phyloP scores from a whole-genome alignment of 2,888 invertebrate species.

The Pteria penguin region DNA sequence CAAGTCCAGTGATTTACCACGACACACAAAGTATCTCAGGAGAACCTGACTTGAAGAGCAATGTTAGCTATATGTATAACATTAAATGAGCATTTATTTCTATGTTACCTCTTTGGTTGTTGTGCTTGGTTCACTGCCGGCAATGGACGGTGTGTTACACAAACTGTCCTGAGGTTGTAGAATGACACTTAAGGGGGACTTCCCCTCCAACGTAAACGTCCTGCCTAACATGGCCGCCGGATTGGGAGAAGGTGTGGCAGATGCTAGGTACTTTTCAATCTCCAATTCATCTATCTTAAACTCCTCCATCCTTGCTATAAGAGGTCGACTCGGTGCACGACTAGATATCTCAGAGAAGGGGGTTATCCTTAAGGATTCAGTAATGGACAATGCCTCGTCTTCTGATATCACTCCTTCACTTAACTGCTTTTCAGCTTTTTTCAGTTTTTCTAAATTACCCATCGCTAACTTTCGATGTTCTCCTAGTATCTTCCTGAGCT shows the following conservation, averaged over 20 bases:
- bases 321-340: slow-evolving; percentile 58
- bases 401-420: slow-evolving; percentile 64
- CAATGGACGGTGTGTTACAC: neutral
- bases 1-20: too few species aligned
- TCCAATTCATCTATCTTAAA: slow-evolving; percentile 56
- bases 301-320: slow-evolving; percentile 51
- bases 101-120: slow-evolving; percentile 1
- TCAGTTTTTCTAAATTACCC: slow-evolving; percentile 70
- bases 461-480: slow-evolving; percentile 71
- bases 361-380: slow-evolving; percentile 26
- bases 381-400: slow-evolving; percentile 53
- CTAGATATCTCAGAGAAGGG: slow-evolving; percentile 46
- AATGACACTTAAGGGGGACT: slow-evolving; percentile 14
- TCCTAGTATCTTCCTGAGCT: slow-evolving; percentile 65
- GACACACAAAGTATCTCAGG: too few species aligned
- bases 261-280: slow-evolving; percentile 58
- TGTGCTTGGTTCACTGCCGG: neutral
- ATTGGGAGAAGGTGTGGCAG: slow-evolving; percentile 56
- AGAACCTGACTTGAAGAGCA: too few species aligned
- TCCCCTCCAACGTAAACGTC: slow-evolving; percentile 22
- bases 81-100: too few species aligned
- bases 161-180: neutral
- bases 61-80: too few species aligned
- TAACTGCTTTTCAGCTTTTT: slow-evolving; percentile 69
- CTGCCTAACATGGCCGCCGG: slow-evolving; percentile 14